These are phyloP conservation scores for Pristionchus maxplancki DNA, from an alignment of 2,888 invertebrate genomes.

Conservation along the genomic window DNA sequence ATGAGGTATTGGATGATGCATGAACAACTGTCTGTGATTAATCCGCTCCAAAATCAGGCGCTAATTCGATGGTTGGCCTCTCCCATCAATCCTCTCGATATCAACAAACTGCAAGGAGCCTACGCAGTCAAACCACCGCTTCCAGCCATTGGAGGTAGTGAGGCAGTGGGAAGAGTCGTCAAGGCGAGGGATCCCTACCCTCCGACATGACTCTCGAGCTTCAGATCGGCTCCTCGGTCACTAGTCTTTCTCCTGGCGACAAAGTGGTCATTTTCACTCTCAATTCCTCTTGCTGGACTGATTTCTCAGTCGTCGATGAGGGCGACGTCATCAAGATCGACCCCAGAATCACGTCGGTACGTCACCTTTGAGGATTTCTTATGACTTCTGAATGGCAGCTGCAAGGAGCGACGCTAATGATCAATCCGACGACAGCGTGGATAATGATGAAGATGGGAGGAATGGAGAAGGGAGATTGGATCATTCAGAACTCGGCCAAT, in stretches of 20 bases:
- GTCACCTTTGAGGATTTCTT: not conserved
- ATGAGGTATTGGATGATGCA: not conserved
- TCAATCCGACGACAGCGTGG: slow-evolving; percentile 93
- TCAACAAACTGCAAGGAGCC: slow-evolving; percentile 66
- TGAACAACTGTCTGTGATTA: not conserved
- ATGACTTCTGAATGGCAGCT: not conserved
- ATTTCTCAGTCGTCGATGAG: slow-evolving; percentile 65
- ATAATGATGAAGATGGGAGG: slow-evolving; percentile 92
- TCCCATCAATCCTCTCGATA: slow-evolving; percentile 73
- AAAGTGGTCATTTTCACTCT: not conserved
- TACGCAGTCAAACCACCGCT: slow-evolving; percentile 78
- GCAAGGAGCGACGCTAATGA: slow-evolving; percentile 86
- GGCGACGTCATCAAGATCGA: slow-evolving; percentile 74
- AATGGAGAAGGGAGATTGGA: slow-evolving; percentile 80
- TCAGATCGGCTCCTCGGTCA: not conserved
- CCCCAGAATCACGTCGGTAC: slow-evolving; percentile 69
- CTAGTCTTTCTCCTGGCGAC: not conserved
- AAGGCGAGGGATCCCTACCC: slow-evolving; percentile 81
- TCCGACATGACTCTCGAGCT: no score
- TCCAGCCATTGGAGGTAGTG: slow-evolving; percentile 93
- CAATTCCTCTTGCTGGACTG: slow-evolving; percentile 57
- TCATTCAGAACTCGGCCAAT: slow-evolving; percentile 96
- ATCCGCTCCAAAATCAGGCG: slow-evolving; percentile 54
- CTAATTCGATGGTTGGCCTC: slow-evolving; percentile 73
- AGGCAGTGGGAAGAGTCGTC: slow-evolving; percentile 91